These are phyloP conservation scores for Xylota sylvarum DNA, from an alignment of 2,888 invertebrate species.

Conservation along the genomic window DNA sequence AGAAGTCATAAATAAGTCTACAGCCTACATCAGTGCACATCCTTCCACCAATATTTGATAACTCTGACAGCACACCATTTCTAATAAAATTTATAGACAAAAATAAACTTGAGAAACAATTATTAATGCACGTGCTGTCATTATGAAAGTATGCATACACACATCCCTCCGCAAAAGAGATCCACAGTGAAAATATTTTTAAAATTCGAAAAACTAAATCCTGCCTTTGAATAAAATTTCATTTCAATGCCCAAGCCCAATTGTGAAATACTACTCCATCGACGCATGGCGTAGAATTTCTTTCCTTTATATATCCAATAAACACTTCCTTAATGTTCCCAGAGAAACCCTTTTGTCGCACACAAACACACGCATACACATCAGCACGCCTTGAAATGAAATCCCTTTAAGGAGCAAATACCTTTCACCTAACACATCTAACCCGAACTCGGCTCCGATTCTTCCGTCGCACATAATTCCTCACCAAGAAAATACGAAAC, in stretches of 20 bases:
- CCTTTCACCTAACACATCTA: conserved; percentile 23
- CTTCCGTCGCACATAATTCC: conserved; percentile 34
- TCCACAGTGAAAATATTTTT: neutral
- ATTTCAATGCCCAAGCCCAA: conserved; percentile 23
- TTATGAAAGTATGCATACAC: conserved; percentile 26
- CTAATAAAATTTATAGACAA: neutral
- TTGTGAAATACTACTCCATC: neutral
- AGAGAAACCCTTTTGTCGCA: conserved; percentile 18
- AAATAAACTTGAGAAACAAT: neutral
- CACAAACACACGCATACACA: neutral
- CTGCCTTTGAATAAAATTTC: conserved; percentile 38
- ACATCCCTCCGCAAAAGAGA: neutral
- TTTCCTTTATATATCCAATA: conserved; percentile 14
- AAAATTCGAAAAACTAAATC: conserved; percentile 20
- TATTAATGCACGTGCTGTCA: conserved; percentile 15
- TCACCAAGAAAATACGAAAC: conserved; percentile 47
- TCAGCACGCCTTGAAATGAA: conserved; percentile 5
- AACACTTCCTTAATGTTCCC: conserved; percentile 26
- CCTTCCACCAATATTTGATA: too few species aligned
- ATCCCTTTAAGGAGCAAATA: conserved; percentile 36
- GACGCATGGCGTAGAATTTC: neutral
- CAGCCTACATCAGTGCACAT: too few species aligned
- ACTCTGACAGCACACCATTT: too few species aligned
- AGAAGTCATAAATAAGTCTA: too few species aligned
- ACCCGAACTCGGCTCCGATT: conserved; percentile 2